Evolutionary conservation across 2,797 vertebrate genomes (phyloP).

Genomic region (Holocentrus rufus): DNA sequence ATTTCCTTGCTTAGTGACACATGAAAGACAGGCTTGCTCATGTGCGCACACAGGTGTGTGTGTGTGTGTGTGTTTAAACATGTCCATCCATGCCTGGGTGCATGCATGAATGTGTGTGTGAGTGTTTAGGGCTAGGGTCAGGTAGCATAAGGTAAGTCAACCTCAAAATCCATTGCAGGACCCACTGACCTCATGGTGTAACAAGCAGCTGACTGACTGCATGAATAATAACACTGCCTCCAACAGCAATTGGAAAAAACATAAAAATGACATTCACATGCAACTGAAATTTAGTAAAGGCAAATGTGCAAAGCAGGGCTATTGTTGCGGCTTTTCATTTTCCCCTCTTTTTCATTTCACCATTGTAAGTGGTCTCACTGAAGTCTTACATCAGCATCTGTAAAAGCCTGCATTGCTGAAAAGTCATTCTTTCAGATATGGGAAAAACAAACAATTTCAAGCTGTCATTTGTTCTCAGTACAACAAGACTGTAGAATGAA

Average conservation of each 20-base stretch:
- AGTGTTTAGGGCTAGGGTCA: not conserved
- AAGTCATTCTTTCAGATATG: not conserved
- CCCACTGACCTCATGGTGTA: not conserved
- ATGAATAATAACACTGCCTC: not conserved
- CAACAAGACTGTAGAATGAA: no score
- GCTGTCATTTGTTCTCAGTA: no score
- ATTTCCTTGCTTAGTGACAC: no score
- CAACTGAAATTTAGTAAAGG: not conserved
- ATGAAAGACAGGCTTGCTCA: no score
- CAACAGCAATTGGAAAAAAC: not conserved
- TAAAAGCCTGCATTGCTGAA: not conserved
- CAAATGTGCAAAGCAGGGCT: no score
- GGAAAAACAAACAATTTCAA: not conserved
- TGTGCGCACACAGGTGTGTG: constrained; percentile 3
- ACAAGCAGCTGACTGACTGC: not conserved
- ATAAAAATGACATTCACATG: not conserved
- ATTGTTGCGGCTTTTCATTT: no score
- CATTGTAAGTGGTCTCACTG: not conserved
- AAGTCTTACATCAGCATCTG: not conserved
- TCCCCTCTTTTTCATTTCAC: no score
- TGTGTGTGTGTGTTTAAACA: constrained; percentile 4
- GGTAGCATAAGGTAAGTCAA: not conserved
- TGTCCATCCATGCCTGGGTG: not conserved
- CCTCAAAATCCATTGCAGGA: not conserved
- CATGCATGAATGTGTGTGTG: not conserved